Conservation (phyloP, 2,113 vertebrate species). For the Chiloscyllium plagiosum region DNA sequence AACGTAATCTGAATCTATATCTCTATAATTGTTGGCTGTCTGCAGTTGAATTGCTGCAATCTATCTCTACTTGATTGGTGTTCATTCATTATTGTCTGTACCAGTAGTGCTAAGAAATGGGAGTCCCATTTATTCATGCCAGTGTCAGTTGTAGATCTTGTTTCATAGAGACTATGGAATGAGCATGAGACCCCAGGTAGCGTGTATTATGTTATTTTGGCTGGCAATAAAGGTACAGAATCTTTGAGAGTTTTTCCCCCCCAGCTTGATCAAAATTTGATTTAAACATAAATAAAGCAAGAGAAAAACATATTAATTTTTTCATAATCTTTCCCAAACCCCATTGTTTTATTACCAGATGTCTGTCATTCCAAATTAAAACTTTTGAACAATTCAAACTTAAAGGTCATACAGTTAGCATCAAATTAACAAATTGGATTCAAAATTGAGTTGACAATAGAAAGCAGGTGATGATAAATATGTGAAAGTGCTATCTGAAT, state of each 20-base stretch:
- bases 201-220: not conserved
- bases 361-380: not conserved
- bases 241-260: not conserved
- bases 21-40: constrained; percentile 20
- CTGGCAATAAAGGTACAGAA: too few species aligned
- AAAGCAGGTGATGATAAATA: constrained; percentile 12
- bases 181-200: not conserved
- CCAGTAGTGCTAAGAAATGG: not conserved
- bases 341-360: not conserved
- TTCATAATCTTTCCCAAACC: not conserved
- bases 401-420: constrained; percentile 12
- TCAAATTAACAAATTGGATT: not conserved
- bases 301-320: not conserved
- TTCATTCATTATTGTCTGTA: not conserved
- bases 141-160: not conserved
- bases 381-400: not conserved
- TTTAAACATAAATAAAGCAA: not conserved
- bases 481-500: not conserved
- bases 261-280: not conserved
- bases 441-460: not conserved
- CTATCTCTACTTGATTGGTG: not conserved
- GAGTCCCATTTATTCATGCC: not conserved
- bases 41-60: constrained; percentile 18
- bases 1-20: constrained; percentile 18
- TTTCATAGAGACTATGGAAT: too few species aligned